A percentile compares a stretch with the other conserved stretches of the same genome.
Conservation (phyloP, 2,113 vertebrate genomes). For the Carassius gibelio region DNA sequence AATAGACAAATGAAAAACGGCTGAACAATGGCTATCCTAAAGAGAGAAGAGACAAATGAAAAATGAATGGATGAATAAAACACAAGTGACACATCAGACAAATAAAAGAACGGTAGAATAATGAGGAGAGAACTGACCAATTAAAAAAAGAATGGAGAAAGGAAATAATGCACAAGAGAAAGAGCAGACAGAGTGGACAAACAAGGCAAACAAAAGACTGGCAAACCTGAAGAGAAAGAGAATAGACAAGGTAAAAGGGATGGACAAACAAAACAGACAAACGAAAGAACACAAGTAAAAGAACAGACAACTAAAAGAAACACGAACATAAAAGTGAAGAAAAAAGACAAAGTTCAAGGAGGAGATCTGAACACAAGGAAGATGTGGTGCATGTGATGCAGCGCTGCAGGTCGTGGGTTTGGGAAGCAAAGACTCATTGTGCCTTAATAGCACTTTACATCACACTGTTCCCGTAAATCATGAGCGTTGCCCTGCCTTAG, state of each 20-base stretch:
- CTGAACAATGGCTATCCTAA: no score
- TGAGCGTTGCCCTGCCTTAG: constrained; percentile 50
- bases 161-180: background rate
- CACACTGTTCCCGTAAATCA: constrained; percentile 71
- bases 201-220: background rate
- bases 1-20: background rate
- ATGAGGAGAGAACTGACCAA: background rate
- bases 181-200: background rate
- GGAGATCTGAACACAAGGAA: background rate
- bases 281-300: background rate
- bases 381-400: background rate
- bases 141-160: background rate
- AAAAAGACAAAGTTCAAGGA: background rate
- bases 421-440: constrained; percentile 10
- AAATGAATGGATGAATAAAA: no score
- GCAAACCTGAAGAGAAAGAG: background rate
- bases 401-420: background rate
- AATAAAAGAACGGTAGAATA: no score
- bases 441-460: constrained; percentile 54
- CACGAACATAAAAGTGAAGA: background rate
- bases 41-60: no score
- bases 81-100: background rate
- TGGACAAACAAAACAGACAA: background rate
- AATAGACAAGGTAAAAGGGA: background rate
- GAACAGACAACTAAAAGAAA: background rate